Base-by-base conservation (phyloP, 2,888 invertebrate species). In the Drosophila hamatofila region DNA sequence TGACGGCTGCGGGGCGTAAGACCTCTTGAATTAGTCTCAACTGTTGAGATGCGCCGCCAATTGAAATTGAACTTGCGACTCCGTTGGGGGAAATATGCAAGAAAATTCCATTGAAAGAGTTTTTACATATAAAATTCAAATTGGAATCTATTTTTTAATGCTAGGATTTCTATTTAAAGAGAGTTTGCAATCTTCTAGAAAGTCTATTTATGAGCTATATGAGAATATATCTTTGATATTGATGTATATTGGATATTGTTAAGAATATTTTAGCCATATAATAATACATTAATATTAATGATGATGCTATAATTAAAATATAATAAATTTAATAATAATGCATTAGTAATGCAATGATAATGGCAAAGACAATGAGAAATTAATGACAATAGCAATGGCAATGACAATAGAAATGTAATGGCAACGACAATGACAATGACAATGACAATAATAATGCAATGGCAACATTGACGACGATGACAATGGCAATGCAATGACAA, bases 1-100 rank as follows among this genome's bases (percentile, higher is more conserved):
- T 52, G 52, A 54, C 57, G 55, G 49, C 49, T 61, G 73, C 14
- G 14, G 55, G 61, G 56, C 61, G 44, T 55, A 65, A 64, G 72
- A 59, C 58, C 72, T 51, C 39, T 76, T 58, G 27, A 75, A 66
- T 57, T 69, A 64, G 55, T 52, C 37, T 11, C 12, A 67, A 30
- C 18, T 48, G 23, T 42, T 58, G 44, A 35, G 35, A 30, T 41
- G 46, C n/a, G 35, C 11, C 18, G 41, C 33, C 60, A 78, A 78
- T 79, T 75, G 72, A 30, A 54, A 21, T 18, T 54, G 21, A 54
- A 66, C 63, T 55, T 52, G 48, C 65, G 69, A 75, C 65, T 12
- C 1, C 0, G 54, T 73, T 75, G 51, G 23, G 42, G 30, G 35
- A 48, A 44, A 33, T 49, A 27, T n/a, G 4, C 8, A 39, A 44